Percentiles rank a stretch among this genome's conserved stretches.
Conservation (phyloP, 2,113 vertebrate genomes). For the Archocentrus centrarchus region DNA sequence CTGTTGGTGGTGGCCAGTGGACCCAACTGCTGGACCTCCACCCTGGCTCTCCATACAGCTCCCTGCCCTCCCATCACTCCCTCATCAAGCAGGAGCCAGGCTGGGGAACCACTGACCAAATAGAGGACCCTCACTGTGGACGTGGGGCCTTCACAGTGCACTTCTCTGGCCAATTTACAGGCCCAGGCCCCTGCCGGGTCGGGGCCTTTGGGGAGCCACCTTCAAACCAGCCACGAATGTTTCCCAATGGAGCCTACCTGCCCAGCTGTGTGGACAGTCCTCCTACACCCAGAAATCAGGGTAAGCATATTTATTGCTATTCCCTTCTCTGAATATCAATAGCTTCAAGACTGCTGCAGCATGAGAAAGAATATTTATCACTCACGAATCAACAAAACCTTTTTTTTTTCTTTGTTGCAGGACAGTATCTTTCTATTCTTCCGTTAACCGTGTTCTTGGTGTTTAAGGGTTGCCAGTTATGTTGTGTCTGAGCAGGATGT, state of each 20-base stretch:
- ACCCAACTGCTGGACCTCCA: conserved; percentile 94
- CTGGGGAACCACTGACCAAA: conserved; percentile 89
- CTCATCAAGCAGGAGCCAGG: conserved; percentile 97
- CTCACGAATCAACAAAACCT: neutral
- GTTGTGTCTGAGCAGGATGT: conserved; percentile 64
- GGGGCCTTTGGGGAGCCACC: conserved; percentile 87
- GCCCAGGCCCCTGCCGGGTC: conserved; percentile 91
- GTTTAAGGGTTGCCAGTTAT: conserved; percentile 15
- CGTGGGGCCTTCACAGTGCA: conserved; percentile 97
- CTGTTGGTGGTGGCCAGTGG: conserved; percentile 91
- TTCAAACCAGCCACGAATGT: conserved; percentile 88
- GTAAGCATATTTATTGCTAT: conserved; percentile 77
- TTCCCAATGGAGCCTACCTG: conserved; percentile 89
- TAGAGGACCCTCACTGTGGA: conserved; percentile 91
- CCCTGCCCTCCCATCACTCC: conserved; percentile 90
- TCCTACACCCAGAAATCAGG: conserved; percentile 87
- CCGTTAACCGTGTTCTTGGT: neutral
- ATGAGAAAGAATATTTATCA: neutral
- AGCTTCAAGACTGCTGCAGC: neutral
- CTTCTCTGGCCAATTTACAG: conserved; percentile 95
- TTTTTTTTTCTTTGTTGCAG: neutral
- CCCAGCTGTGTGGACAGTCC: conserved; percentile 90
- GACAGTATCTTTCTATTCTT: neutral
- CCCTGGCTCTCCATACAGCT: conserved; percentile 86
- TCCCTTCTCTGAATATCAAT: neutral